Conservation (phyloP, 2,113 vertebrate genomes). For the Hippotragus niger region DNA sequence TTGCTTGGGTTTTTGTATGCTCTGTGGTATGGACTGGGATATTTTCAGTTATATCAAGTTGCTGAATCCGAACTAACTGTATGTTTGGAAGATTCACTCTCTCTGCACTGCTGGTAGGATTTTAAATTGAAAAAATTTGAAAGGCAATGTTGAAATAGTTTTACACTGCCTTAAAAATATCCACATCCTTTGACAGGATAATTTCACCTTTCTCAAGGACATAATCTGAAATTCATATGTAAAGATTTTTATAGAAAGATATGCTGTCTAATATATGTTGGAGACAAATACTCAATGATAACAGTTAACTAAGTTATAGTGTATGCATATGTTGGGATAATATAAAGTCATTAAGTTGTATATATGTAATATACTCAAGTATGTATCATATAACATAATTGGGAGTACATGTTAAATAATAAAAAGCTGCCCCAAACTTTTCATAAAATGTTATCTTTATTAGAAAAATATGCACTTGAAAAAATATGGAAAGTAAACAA, state of each 20-base stretch:
- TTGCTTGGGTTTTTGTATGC: not conserved
- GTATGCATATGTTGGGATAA: not conserved
- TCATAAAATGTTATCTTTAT: not conserved
- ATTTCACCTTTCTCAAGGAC: conserved; percentile 32
- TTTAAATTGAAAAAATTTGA: not conserved
- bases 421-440: not conserved
- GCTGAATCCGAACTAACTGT: not conserved
- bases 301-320: not conserved
- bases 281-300: not conserved
- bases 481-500: not conserved
- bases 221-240: conserved; percentile 32
- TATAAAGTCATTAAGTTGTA: not conserved
- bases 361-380: not conserved
- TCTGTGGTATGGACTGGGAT: not conserved
- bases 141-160: conserved; percentile 15
- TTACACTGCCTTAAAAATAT: conserved; percentile 20
- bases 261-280: not conserved
- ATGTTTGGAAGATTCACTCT: not conserved
- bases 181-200: not conserved
- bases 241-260: not conserved
- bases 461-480: not conserved
- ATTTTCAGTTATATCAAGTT: conserved; percentile 28
- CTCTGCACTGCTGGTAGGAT: not conserved
- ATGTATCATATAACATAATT: not conserved
- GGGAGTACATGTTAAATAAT: not conserved